Conservation (phyloP, 2,888 invertebrate genomes). For the Glaucopsyche alexis region DNA sequence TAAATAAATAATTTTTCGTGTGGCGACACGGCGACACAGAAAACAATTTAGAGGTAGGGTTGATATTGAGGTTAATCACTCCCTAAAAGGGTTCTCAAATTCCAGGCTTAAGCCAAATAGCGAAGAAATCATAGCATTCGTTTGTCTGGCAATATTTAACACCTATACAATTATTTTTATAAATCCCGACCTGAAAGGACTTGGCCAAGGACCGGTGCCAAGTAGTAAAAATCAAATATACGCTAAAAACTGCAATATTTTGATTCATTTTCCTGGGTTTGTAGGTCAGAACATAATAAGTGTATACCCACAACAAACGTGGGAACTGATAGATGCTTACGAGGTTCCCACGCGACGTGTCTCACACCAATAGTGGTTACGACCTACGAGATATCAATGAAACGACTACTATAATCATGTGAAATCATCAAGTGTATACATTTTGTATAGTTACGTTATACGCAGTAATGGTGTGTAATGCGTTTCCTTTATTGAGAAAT, state of each 20-base stretch:
- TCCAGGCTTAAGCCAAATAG: background rate
- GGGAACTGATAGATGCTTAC: slow-evolving; percentile 50
- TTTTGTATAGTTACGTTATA: slow-evolving; percentile 5
- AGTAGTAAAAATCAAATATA: too few relatives aligned
- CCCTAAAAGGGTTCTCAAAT: slow-evolving; percentile 3
- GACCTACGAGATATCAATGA: slow-evolving; percentile 35
- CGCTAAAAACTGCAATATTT: background rate
- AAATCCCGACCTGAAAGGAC: background rate
- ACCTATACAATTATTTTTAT: background rate
- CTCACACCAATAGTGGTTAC: slow-evolving; percentile 34
- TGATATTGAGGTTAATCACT: background rate
- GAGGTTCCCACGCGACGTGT: slow-evolving; percentile 51
- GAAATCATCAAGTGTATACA: slow-evolving; percentile 13
- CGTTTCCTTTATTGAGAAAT: background rate
- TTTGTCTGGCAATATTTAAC: background rate
- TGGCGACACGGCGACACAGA: slow-evolving; percentile 14
- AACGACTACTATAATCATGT: slow-evolving; percentile 35
- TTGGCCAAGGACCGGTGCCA: too few relatives aligned
- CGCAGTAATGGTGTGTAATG: background rate
- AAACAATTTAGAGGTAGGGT: slow-evolving; percentile 9
- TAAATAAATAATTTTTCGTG: slow-evolving; percentile 3
- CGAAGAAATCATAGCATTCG: slow-evolving; percentile 1
- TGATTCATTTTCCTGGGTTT: slow-evolving; percentile 36
- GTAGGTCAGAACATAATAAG: slow-evolving; percentile 49
- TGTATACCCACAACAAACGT: slow-evolving; percentile 53